Evolutionary conservation across 1,140 invertebrate genomes (phyloP).

Genomic region (Geopemphigus sp.): DNA sequence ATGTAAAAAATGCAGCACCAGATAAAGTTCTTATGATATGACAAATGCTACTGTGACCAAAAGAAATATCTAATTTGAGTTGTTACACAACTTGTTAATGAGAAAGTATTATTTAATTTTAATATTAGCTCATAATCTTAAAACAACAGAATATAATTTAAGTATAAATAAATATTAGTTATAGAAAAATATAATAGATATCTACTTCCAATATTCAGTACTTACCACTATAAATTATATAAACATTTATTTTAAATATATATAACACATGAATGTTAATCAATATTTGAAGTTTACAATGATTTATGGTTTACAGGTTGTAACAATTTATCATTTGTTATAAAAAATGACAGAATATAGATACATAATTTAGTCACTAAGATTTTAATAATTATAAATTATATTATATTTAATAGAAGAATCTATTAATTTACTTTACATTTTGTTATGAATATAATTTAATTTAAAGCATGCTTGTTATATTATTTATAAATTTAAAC

Average conservation of each 20-base stretch:
- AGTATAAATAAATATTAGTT: not conserved
- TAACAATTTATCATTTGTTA: not conserved
- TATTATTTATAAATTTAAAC: not conserved
- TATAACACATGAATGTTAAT: not conserved
- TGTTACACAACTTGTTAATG: not conserved
- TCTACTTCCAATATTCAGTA: not conserved
- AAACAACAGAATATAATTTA: too few relatives aligned
- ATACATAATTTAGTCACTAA: not conserved
- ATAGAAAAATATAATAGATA: not conserved
- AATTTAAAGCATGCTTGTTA: not conserved
- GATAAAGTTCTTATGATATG: not conserved
- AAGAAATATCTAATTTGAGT: not conserved
- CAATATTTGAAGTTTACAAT: not conserved
- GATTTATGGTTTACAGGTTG: not conserved
- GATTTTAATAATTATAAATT: not conserved
- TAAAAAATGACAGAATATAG: not conserved
- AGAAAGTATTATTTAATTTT: too few relatives aligned
- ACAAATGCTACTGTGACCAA: not conserved
- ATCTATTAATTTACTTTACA: too few relatives aligned
- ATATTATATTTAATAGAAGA: too few relatives aligned
- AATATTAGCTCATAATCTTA: too few relatives aligned
- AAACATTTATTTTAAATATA: too few relatives aligned
- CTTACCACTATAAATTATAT: too few relatives aligned
- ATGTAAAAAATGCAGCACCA: not conserved
- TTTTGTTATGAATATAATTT: not conserved